Evolutionary conservation across 2,113 vertebrate species (phyloP), one percentile per base, ranked within the genome.

Genomic region (Rallus limicola): DNA sequence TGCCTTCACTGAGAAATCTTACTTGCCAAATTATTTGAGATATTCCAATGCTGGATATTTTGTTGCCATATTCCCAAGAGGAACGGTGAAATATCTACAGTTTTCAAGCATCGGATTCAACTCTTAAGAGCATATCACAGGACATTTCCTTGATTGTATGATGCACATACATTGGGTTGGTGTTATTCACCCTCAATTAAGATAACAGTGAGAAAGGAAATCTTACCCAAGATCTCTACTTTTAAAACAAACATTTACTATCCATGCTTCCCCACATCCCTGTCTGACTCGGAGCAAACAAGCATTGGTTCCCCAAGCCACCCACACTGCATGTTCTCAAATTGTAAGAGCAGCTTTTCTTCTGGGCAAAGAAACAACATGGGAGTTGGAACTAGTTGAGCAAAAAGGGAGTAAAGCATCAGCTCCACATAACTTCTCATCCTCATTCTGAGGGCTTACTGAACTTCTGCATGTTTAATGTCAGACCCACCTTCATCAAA

Each of bases 41-140:
- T 59, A 26, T 19, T 83, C 52, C 60, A 33, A 6, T 2, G 6
- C 2, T n/a, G 25, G 76, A 36, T 3, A 8, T 21, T 78, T 64
- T 24, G 14, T 21, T 84, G 38, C 16, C 4, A 6, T 17, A 34
- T 56, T 79, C 20, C 28, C 33, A 29, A 70, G 31, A 60, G 16
- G 88, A 93, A 52, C 20, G 16, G 10, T 17, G 5, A 83, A 50
- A 65, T 26, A 21, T 9, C 42, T 76, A 29, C 13, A 38, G 21
- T 67, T 82, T 79, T 52, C 53, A 79, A 65, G 19, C 20, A 16
- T 1, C 6, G 14, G 16, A 25, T 55, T 56, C 60, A 29, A 24
- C 0, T 0, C 10, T 4, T 74, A 28, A 77, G 25, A 62, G 25
- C 9, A 38, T 0, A 0, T 29, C n/a, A 23, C 15, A 67, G 55